Conservation (phyloP, 2,888 invertebrate genomes). For the Synergus laeviventris region DNA sequence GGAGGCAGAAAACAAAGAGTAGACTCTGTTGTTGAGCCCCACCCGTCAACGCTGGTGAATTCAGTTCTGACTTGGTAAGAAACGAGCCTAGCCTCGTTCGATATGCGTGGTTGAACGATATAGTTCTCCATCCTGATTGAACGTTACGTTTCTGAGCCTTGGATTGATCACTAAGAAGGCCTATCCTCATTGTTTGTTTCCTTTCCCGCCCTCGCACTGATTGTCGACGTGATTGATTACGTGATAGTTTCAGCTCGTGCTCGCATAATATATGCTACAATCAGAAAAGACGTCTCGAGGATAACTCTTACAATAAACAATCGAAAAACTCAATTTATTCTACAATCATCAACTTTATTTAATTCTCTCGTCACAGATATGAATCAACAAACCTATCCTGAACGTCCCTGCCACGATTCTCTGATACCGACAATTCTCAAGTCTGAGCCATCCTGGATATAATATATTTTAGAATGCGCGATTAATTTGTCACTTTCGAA, state of each 20-base stretch:
- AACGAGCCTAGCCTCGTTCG: slow-evolving; percentile 20
- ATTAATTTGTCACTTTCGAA: no score
- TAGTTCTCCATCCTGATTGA: not conserved
- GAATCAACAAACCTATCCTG: no score
- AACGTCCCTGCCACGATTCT: no score
- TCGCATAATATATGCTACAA: not conserved
- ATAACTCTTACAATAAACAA: no score
- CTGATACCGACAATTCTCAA: no score
- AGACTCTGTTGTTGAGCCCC: slow-evolving; percentile 45
- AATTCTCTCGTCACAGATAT: no score
- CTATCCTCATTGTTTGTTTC: not conserved
- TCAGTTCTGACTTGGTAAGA: slow-evolving; percentile 13
- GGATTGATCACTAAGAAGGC: not conserved
- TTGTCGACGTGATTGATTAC: not conserved
- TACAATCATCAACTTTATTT: no score
- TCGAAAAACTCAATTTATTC: no score
- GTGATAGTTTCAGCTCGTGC: not conserved
- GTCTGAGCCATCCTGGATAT: no score
- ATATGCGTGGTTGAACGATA: slow-evolving; percentile 5
- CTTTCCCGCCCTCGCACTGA: not conserved
- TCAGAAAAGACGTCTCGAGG: not conserved
- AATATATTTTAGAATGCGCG: no score
- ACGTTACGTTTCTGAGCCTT: not conserved
- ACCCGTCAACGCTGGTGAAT: slow-evolving; percentile 40
- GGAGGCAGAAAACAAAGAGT: slow-evolving; percentile 59